phyloP scores from a whole-genome alignment of 2,113 vertebrate genomes.

The Cheirogaleus medius region DNA sequence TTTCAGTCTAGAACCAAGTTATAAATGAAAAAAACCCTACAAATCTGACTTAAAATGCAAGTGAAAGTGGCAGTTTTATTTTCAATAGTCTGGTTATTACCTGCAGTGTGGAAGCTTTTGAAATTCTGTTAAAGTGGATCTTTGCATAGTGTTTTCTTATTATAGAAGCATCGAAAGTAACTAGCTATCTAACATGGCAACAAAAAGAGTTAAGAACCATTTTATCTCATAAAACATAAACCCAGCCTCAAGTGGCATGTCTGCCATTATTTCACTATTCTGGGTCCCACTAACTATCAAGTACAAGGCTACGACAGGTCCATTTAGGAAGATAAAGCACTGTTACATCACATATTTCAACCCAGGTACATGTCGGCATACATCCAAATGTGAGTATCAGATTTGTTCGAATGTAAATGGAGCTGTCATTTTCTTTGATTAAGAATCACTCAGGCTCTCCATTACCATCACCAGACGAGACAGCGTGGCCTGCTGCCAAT shows the following conservation, averaged over 20 bases:
- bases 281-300: background rate
- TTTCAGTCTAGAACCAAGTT: conserved; percentile 31
- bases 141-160: conserved; percentile 35
- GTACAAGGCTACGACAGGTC: fast-evolving
- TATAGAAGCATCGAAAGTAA: conserved; percentile 38
- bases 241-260: background rate
- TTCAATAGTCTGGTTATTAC: conserved; percentile 34
- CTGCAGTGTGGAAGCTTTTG: background rate
- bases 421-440: conserved; percentile 72
- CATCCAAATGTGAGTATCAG: conserved; percentile 58
- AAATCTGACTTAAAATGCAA: conserved; percentile 56
- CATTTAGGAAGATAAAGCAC: background rate
- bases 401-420: conserved; percentile 64
- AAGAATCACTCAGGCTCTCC: conserved; percentile 61
- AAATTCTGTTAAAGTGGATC: background rate
- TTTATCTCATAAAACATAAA: conserved; percentile 38
- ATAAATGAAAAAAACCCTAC: conserved; percentile 38
- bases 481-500: background rate
- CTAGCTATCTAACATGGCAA: background rate
- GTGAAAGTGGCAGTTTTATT: conserved; percentile 42
- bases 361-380: conserved; percentile 57
- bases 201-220: conserved; percentile 24
- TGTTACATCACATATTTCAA: background rate
- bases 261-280: background rate
- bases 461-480: conserved; percentile 24